Evolutionary conservation across 2,113 vertebrate genomes (phyloP).

Genomic region (Panthera uncia): DNA sequence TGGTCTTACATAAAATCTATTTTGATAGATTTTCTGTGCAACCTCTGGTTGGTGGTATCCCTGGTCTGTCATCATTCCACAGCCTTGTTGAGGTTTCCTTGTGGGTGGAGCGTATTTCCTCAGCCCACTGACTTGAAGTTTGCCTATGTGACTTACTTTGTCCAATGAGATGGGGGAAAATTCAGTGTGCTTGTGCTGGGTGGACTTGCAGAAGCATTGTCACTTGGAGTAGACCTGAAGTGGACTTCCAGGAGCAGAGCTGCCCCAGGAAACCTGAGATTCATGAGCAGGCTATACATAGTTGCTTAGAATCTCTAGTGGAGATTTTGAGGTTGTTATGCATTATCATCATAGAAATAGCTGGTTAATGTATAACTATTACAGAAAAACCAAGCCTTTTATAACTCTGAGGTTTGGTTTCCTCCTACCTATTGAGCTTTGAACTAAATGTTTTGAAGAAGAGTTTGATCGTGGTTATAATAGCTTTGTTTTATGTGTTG

Average conservation of each 20-base stretch:
- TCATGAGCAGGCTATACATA: neutral
- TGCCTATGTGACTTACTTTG: neutral
- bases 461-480: neutral
- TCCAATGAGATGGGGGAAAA: neutral
- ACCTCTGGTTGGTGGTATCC: neutral
- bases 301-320: neutral
- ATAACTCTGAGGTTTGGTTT: neutral
- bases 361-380: neutral
- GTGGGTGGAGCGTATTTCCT: neutral
- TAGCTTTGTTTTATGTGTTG: neutral
- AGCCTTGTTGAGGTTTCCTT: neutral
- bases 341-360: neutral
- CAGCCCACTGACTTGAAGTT: neutral
- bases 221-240: neutral
- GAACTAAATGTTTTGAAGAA: neutral
- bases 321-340: neutral
- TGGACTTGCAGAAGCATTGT: neutral
- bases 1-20: conserved; percentile 9
- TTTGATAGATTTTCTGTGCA: neutral
- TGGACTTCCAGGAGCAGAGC: neutral
- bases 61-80: neutral
- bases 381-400: neutral
- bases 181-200: neutral
- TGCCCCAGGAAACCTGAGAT: neutral
- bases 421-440: neutral